A percentile compares a stretch with the other conserved stretches of the same genome.
These are phyloP conservation scores for Oncorhynchus mykiss DNA, from an alignment of 2,113 vertebrate species.

Conservation along the genomic window DNA sequence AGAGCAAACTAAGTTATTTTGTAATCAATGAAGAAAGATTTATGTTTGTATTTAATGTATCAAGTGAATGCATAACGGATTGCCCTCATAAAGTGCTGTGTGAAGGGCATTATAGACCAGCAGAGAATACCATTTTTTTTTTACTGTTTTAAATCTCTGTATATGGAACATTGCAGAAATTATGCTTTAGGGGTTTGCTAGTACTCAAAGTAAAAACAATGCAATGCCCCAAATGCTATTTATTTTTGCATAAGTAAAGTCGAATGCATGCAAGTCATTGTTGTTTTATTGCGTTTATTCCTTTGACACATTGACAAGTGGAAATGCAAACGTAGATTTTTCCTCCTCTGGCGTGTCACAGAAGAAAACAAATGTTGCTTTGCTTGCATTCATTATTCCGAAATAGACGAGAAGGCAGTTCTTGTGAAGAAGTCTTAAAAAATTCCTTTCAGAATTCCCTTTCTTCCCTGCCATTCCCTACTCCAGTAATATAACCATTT, in stretches of 20 bases:
- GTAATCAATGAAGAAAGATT: neutral
- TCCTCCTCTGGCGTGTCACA: slow-evolving; percentile 17
- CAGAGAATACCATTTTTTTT: neutral
- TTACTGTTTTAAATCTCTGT: neutral
- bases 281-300: slow-evolving; percentile 35
- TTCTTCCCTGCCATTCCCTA: neutral
- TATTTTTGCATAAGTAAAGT: slow-evolving; percentile 16
- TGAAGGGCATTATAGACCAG: neutral
- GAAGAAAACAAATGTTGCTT: slow-evolving; percentile 50
- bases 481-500: neutral
- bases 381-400: slow-evolving; percentile 54
- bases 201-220: slow-evolving; percentile 26
- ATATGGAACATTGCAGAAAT: neutral
- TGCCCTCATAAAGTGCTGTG: neutral
- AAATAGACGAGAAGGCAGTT: slow-evolving; percentile 34
- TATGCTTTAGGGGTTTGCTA: neutral
- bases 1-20: neutral
- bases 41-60: neutral
- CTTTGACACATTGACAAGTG: slow-evolving; percentile 28
- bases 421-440: slow-evolving; percentile 10
- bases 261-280: slow-evolving; percentile 11
- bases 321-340: slow-evolving; percentile 37
- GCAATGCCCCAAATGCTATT: slow-evolving; percentile 15
- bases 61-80: neutral
- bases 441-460: neutral